Evolutionary conservation across 2,888 invertebrate species (phyloP), one percentile per base, ranked within the genome.

Genomic region (Ennomos erosarius): DNA sequence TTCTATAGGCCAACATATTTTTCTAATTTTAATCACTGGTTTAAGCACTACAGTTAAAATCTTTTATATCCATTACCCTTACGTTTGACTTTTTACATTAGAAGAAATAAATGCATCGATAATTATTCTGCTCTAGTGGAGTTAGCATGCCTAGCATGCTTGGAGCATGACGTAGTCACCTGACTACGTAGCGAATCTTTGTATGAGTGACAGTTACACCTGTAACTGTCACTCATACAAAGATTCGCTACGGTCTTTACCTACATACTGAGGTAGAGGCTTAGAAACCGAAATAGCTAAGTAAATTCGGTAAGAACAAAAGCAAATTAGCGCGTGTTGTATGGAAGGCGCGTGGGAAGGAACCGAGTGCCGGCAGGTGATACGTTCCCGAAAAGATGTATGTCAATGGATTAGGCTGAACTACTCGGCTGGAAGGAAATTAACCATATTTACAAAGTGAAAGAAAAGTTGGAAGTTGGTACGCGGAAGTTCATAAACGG

Each of bases 261-360:
- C 9, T 43, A 13, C 26, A 26, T 16, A 45, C 54, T 51, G 43
- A 47, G 16, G 10, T 10, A n/a, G 69, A 76, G 71, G 77, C 75
- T 77, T 67, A 72, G 75, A 68, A 76, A 83, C 79, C 75, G 73
- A 82, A 84, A 82, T 81, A 77, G 78, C 78, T 78, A 74, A 70
- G 74, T 74, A 76, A 77, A 79, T 75, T 76, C 73, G 71, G 73
- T 81, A 81, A 79, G 84, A 86, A 88, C 85, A 88, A 88, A 84
- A 84, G 84, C 77, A 86, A 88, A 88, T 88, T 88, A 88, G 74
- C 78, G 78, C 73, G 78, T 72, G 74, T 72, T 60, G 56, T 61
- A 55, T 56, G 57, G 53, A 56, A 51, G 61, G 42, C 71, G 71
- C 76, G 76, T 87, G 89, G 82, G 90, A 90, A 84, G 71, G 58